Evolutionary conservation across 2,888 invertebrate genomes (phyloP), one percentile per base, ranked within the genome.

Genomic region (Leptura quadrifasciata): DNA sequence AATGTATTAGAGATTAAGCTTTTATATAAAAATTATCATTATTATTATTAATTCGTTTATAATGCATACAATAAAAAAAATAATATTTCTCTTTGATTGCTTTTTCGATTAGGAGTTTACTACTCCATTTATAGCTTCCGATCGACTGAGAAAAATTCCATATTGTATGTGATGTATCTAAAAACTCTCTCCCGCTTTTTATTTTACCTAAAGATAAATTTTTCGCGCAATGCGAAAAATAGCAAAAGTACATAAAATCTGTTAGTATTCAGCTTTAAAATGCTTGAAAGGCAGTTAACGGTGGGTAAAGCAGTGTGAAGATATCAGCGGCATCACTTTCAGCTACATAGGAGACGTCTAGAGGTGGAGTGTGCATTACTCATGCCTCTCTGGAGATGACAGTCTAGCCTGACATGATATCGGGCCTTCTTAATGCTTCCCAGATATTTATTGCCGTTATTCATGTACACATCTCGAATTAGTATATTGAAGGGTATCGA

Each of bases 361-460:
- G 80, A 81, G 83, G 85, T 83, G 84, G 85, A 84, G 83, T 81
- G 80, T 77, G 79, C 87, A 87, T 87, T 86, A 86, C 83, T 87
- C 86, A 87, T 83, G 81, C 81, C 82, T 79, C 83, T 82, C 86
- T 87, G 87, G 83, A 84, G 83, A 84, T 87, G 87, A 87, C 87
- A 87, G 86, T 83, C 80, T 80, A 80, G 84, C 82, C 82, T 86
- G 86, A 86, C 85, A 82, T 80, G 84, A 84, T 85, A 86, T 86
- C 84, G 86, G 83, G 82, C 83, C 82, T 84, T 86, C 84, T 85
- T 85, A 85, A 77, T 79, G 79, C 79, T 57, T 70, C 73, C 81
- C 74, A 82, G 85, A 86, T 86, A 86, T 86, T 85, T 85, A 85
- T 85, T 85, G 83, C 83, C 80, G 78, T 82, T 81, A 81, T 84